These are phyloP conservation scores for Omphaloscelis lunosa DNA, from an alignment of 2,888 invertebrate species.

Conservation along the genomic window DNA sequence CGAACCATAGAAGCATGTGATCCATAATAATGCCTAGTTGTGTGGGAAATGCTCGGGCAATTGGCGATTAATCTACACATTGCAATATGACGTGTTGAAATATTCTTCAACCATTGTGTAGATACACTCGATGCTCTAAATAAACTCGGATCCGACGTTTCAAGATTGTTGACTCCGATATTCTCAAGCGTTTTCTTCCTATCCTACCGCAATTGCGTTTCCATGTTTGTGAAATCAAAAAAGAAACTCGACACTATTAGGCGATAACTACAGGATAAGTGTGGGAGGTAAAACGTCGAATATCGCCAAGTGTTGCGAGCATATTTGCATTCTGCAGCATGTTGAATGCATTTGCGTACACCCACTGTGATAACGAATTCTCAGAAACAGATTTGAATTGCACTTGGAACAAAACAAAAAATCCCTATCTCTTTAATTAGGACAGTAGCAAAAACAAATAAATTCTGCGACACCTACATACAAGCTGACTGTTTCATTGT, in stretches of 20 bases:
- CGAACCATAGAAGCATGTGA: constrained; percentile 74
- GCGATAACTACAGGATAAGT: constrained; percentile 71
- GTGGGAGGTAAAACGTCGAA: constrained; percentile 75
- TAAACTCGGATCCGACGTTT: constrained; percentile 54
- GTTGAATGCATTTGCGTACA: constrained; percentile 74
- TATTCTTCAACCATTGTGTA: constrained; percentile 64
- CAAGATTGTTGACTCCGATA: constrained; percentile 68
- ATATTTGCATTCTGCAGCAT: constrained; percentile 80
- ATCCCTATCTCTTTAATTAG: constrained; percentile 65
- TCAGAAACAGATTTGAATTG: constrained; percentile 56
- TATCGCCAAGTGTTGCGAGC: constrained; percentile 70
- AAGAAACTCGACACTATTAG: constrained; percentile 71
- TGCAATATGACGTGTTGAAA: constrained; percentile 79
- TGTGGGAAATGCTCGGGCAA: constrained; percentile 78
- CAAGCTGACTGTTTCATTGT: constrained; percentile 10
- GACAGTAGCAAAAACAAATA: constrained; percentile 49
- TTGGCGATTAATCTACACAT: constrained; percentile 74
- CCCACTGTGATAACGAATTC: constrained; percentile 74
- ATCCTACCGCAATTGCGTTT: constrained; percentile 73
- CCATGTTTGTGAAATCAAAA: constrained; percentile 76
- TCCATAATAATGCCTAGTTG: constrained; percentile 76
- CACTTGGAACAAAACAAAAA: constrained; percentile 64
- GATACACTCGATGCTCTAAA: constrained; percentile 60
- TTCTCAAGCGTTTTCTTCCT: constrained; percentile 67
- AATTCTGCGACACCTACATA: constrained; percentile 47